Evolutionary conservation across 2,888 invertebrate species (phyloP).

Genomic region (Gastrophysa polygoni): DNA sequence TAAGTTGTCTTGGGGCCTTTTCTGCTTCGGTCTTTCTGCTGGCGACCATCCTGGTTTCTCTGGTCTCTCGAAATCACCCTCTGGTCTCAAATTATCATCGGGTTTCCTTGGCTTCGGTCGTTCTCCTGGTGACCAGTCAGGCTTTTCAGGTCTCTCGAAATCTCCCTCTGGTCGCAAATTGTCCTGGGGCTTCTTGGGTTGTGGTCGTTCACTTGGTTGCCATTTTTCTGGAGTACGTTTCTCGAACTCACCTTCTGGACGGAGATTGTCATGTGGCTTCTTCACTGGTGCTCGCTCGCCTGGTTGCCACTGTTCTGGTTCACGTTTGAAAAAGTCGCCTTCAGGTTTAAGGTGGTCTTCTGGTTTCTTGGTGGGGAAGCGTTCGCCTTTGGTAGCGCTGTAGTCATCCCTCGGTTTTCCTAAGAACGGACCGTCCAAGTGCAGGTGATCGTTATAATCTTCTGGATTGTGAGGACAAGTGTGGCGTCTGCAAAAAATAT

Average conservation of each 20-base stretch:
- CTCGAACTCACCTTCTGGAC: constrained; percentile 67
- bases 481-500: constrained; percentile 71
- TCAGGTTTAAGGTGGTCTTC: constrained; percentile 61
- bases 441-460: constrained; percentile 72
- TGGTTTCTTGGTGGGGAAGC: constrained; percentile 59
- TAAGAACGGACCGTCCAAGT: constrained; percentile 70
- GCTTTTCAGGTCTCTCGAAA: constrained; percentile 50
- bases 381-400: constrained; percentile 55
- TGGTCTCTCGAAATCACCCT: constrained; percentile 59
- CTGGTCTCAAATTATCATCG: constrained; percentile 61
- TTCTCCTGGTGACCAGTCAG: constrained; percentile 49
- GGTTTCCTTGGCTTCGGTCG: constrained; percentile 53
- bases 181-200: constrained; percentile 58
- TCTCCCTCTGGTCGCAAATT: constrained; percentile 65
- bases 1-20: constrained; percentile 55
- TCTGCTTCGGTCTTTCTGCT: constrained; percentile 50
- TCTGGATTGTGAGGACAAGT: constrained; percentile 75
- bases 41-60: constrained; percentile 57
- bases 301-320: constrained; percentile 59
- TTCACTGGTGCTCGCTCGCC: constrained; percentile 61
- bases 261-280: constrained; percentile 68
- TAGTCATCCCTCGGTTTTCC: constrained; percentile 62
- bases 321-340: constrained; percentile 62
- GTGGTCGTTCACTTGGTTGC: constrained; percentile 46
- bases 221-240: constrained; percentile 59